Conservation (phyloP, 1,140 invertebrate species). For the Venustaconcha ellipsiformis region DNA sequence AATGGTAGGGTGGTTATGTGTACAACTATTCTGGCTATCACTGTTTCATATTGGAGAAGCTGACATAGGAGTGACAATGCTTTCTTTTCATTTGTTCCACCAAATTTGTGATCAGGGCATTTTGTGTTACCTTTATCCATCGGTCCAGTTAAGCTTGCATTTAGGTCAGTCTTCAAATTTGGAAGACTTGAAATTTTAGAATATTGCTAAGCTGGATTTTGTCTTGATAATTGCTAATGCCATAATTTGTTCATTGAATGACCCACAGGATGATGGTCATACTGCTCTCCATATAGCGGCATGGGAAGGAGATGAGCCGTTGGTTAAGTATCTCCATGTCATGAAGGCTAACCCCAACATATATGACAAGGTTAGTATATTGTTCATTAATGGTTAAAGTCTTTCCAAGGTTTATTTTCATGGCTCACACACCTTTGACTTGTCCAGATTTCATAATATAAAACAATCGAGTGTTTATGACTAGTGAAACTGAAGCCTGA, state of each 20-base stretch:
- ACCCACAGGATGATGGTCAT: constrained; percentile 85
- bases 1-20: no score
- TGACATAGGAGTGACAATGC: no score
- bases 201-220: background rate
- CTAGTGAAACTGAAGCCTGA: no score
- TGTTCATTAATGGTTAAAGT: background rate
- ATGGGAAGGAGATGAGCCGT: constrained; percentile 92
- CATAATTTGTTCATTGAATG: background rate
- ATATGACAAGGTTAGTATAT: constrained; percentile 86
- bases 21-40: no score
- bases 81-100: no score
- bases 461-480: background rate
- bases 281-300: constrained; percentile 94
- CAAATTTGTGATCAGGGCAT: no score
- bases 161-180: no score
- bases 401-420: background rate
- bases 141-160: no score
- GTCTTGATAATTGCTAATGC: background rate
- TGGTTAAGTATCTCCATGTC: constrained; percentile 96
- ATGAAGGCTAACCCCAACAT: constrained; percentile 94
- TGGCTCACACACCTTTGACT: background rate
- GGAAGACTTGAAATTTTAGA: background rate
- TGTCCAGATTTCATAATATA: background rate
- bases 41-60: no score
- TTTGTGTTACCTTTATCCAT: no score